These are phyloP conservation scores for Scortum barcoo DNA, from an alignment of 2,113 vertebrate genomes.

Conservation along the genomic window DNA sequence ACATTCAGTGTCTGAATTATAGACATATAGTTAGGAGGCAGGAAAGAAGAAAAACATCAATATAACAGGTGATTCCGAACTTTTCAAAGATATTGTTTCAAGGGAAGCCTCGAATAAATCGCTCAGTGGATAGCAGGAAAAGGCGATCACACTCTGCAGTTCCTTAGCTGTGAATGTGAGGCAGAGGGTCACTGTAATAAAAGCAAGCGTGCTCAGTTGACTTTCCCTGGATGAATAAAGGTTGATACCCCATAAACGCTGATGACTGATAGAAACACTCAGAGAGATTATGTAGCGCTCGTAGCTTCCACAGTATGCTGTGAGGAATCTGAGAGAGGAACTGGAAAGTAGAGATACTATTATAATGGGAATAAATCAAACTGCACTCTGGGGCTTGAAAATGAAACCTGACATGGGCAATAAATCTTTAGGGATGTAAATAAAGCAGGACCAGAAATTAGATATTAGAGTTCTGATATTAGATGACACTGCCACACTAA, in stretches of 20 bases:
- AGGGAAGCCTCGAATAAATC: neutral
- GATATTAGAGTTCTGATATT: slow-evolving; percentile 60
- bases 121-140: neutral
- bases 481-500: slow-evolving; percentile 23
- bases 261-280: slow-evolving; percentile 72
- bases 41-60: too few species aligned
- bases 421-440: slow-evolving; percentile 73
- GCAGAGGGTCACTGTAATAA: slow-evolving; percentile 28
- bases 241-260: slow-evolving; percentile 64
- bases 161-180: slow-evolving; percentile 24
- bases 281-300: slow-evolving; percentile 60
- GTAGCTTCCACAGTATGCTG: slow-evolving; percentile 41
- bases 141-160: neutral
- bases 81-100: neutral
- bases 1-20: too few species aligned
- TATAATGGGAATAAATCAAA: slow-evolving; percentile 73
- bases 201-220: slow-evolving; percentile 40
- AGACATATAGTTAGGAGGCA: too few species aligned
- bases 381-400: slow-evolving; percentile 64
- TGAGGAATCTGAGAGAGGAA: slow-evolving; percentile 63
- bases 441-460: slow-evolving; percentile 67
- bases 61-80: too few species aligned
- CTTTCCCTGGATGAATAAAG: slow-evolving; percentile 58
- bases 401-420: slow-evolving; percentile 64
- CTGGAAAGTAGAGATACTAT: slow-evolving; percentile 67